A percentile compares a stretch with the other conserved stretches of the same genome.
These are phyloP conservation scores for Ciconia stormi DNA, from an alignment of 2,113 vertebrate genomes.

Conservation along the genomic window DNA sequence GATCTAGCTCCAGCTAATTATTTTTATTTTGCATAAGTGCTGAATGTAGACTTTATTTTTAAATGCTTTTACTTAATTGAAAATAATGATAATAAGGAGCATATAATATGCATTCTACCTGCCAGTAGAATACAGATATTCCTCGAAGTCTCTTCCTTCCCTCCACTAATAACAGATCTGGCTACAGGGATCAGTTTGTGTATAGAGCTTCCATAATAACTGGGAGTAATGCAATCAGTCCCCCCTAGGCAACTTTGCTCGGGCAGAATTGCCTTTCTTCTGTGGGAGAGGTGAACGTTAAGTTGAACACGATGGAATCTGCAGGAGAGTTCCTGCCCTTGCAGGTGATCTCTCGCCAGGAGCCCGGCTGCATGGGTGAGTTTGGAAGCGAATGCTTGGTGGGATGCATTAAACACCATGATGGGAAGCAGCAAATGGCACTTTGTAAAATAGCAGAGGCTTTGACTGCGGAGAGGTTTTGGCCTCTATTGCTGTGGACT, in stretches of 20 bases:
- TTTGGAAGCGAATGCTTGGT: background rate
- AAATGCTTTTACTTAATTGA: background rate
- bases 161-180: background rate
- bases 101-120: no score
- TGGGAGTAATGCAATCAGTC: background rate
- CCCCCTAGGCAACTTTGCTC: background rate
- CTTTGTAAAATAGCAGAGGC: background rate
- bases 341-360: rapidly evolving
- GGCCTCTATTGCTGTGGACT: background rate
- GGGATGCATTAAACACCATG: background rate
- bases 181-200: background rate
- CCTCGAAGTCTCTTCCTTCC: background rate
- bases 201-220: background rate
- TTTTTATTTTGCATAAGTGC: background rate
- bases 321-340: background rate
- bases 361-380: rapidly evolving
- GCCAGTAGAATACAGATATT: background rate
- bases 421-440: background rate
- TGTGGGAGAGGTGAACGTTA: rapidly evolving
- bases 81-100: background rate
- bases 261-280: background rate
- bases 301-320: rapidly evolving
- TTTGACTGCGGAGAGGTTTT: background rate
- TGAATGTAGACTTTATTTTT: background rate
- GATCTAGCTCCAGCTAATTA: background rate